Conservation (phyloP, 2,888 invertebrate genomes). For the Pharmacophagus antenor region DNA sequence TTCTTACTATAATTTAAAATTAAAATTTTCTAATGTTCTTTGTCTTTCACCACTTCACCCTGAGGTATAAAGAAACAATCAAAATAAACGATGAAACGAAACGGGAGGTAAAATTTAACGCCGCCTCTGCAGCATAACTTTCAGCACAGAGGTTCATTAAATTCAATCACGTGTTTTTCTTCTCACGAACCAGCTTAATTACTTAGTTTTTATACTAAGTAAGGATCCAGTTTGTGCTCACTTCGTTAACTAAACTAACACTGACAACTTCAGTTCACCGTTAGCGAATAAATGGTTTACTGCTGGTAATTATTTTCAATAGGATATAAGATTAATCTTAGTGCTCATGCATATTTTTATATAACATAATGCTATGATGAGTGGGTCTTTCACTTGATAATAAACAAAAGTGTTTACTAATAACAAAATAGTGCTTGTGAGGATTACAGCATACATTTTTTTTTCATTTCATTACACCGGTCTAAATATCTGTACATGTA, state of each 20-base stretch:
- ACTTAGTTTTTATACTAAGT: conserved; percentile 18
- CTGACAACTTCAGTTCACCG: neutral
- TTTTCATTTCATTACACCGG: too few species aligned
- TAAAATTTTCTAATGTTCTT: too few species aligned
- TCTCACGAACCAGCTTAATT: conserved; percentile 24
- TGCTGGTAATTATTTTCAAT: neutral
- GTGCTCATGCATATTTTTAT: too few species aligned
- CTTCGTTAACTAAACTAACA: conserved; percentile 18
- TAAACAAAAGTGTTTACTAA: too few species aligned
- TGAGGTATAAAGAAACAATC: neutral
- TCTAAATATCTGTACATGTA: too few species aligned
- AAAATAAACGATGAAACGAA: neutral
- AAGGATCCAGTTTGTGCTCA: conserved; percentile 5
- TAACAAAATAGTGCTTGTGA: too few species aligned
- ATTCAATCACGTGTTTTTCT: conserved; percentile 24
- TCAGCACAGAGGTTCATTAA: conserved; percentile 20
- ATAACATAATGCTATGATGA: neutral
- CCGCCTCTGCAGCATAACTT: conserved; percentile 12
- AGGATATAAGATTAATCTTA: neutral
- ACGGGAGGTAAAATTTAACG: neutral
- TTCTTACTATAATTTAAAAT: too few species aligned
- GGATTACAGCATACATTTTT: too few species aligned
- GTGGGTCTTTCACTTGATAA: neutral
- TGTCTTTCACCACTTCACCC: neutral
- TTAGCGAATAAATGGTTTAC: neutral